Evolutionary conservation across 1,140 invertebrate species (phyloP).

Genomic region (Delia radicum): DNA sequence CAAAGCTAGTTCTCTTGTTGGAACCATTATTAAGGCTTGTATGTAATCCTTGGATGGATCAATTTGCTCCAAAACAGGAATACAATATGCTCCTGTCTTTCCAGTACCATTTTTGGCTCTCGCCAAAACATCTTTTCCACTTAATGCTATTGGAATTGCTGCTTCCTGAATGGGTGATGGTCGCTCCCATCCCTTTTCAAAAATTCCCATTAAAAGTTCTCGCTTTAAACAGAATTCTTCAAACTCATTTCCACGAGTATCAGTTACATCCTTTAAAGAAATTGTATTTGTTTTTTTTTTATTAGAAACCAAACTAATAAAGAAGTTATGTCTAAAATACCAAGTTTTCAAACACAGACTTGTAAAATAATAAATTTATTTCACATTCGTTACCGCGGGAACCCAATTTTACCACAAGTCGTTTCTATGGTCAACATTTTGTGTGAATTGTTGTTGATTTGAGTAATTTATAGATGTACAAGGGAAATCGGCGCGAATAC

Average conservation of each 20-base stretch:
- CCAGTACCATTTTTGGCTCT: constrained; percentile 99
- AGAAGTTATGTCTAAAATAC: no score
- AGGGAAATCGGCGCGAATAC: no score
- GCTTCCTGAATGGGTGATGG: constrained; percentile 99
- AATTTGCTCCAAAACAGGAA: constrained; percentile 95
- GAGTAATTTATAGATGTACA: no score
- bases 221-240: constrained; percentile 98
- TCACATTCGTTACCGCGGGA: no score
- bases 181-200: constrained; percentile 99
- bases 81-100: constrained; percentile 99
- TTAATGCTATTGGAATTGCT: constrained; percentile 96
- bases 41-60: constrained; percentile 87
- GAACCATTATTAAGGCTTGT: constrained; percentile 98
- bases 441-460: no score
- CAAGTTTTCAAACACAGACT: no score
- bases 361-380: no score
- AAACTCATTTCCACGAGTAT: constrained; percentile 99
- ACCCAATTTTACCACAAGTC: no score
- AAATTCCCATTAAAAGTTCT: constrained; percentile 98
- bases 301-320: no score
- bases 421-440: no score
- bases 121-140: constrained; percentile 96
- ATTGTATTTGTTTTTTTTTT: no score
- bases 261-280: constrained; percentile 87
- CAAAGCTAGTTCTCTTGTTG: constrained; percentile 96